phyloP scores from a whole-genome alignment of 1,140 invertebrate species.

The Cyphomyrmex costatus region DNA sequence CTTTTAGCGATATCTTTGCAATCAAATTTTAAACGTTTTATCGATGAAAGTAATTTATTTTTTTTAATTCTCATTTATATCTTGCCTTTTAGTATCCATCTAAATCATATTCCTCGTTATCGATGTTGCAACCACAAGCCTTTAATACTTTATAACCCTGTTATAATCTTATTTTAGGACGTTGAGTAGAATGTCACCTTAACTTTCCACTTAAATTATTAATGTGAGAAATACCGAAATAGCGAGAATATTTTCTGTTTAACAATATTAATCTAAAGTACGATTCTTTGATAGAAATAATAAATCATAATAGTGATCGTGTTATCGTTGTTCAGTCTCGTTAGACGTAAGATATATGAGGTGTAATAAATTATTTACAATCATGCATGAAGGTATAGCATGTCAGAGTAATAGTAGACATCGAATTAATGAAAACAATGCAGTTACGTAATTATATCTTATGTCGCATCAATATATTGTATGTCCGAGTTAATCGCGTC shows the following conservation, averaged over 20 bases:
- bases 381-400: background rate
- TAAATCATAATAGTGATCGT: background rate
- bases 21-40: background rate
- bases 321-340: background rate
- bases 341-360: background rate
- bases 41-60: background rate
- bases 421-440: background rate
- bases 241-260: background rate
- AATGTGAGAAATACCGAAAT: background rate
- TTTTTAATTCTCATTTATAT: slow-evolving; percentile 6
- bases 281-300: background rate
- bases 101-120: slow-evolving; percentile 51
- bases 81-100: slow-evolving; percentile 1
- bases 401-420: background rate
- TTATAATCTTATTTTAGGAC: slow-evolving; percentile 14
- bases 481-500: slow-evolving; percentile 5
- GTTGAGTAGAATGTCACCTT: background rate
- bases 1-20: background rate
- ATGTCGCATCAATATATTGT: slow-evolving; percentile 11
- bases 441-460: background rate
- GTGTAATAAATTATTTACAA: background rate
- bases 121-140: slow-evolving; percentile 20
- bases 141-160: slow-evolving; percentile 6
- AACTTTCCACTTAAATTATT: slow-evolving; percentile 26
- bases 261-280: background rate